phyloP scores from a whole-genome alignment of 2,888 invertebrate species.

The Calliphora vomitoria region DNA sequence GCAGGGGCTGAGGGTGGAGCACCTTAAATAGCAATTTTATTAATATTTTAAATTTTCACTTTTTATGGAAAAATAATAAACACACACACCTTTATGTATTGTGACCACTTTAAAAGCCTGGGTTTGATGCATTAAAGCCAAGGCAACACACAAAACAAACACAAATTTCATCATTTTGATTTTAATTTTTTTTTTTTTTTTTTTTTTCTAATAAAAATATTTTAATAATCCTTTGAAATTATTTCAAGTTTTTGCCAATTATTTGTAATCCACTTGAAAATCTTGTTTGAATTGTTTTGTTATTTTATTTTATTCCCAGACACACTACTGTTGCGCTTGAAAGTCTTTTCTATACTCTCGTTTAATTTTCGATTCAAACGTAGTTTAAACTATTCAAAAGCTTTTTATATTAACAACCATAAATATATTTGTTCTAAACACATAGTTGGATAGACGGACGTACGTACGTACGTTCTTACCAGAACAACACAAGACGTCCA shows the following conservation, averaged over 20 bases:
- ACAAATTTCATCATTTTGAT: conserved; percentile 70
- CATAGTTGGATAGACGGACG: neutral
- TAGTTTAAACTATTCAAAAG: conserved; percentile 60
- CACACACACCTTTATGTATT: conserved; percentile 66
- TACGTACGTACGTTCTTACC: neutral
- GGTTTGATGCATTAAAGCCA: conserved; percentile 63
- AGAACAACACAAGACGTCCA: conserved; percentile 30
- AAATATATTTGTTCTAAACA: conserved; percentile 47
- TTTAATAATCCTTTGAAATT: neutral
- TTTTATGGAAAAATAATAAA: neutral
- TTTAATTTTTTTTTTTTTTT: conserved; percentile 17
- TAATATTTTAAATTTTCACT: neutral
- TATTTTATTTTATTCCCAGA: neutral
- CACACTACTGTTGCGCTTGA: conserved; percentile 53
- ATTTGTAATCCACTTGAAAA: conserved; percentile 1
- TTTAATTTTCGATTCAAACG: conserved; percentile 46
- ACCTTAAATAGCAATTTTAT: conserved; percentile 44
- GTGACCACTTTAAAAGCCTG: conserved; percentile 69
- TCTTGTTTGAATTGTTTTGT: conserved; percentile 4
- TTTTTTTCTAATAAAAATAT: neutral
- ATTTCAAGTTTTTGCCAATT: neutral
- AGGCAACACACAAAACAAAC: conserved; percentile 55
- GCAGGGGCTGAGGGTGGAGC: conserved; percentile 56
- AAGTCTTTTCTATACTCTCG: conserved; percentile 61
- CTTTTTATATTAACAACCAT: conserved; percentile 49